These are phyloP conservation scores for Stylophora pistillata DNA, from an alignment of 64 coral and sea anemone species.

Conservation along the genomic window DNA sequence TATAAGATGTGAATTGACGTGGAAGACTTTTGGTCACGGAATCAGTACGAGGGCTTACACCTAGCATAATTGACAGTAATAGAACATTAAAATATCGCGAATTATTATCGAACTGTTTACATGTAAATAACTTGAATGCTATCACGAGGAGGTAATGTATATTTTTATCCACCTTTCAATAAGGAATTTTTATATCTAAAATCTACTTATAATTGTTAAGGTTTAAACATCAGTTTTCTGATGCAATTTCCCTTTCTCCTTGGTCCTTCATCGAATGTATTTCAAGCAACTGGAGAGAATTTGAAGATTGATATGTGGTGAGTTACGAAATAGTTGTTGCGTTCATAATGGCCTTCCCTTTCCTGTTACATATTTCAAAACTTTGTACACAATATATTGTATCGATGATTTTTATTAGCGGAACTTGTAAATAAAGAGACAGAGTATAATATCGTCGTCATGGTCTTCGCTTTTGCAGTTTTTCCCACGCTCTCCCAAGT, in stretches of 20 bases:
- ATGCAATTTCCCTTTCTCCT: background rate
- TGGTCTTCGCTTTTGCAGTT: background rate
- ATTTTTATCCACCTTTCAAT: background rate
- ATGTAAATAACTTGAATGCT: background rate
- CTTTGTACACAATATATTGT: background rate
- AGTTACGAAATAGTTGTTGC: background rate
- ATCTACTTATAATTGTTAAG: too few relatives aligned
- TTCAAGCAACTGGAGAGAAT: background rate
- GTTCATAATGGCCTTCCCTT: background rate
- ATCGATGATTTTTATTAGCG: background rate
- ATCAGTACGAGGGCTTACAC: background rate
- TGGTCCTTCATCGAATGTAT: background rate
- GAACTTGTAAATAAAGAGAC: constrained; percentile 34
- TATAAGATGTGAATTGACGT: background rate
- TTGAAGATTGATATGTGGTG: background rate
- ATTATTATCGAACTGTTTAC: background rate
- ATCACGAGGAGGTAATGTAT: background rate
- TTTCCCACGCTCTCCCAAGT: constrained; percentile 33
- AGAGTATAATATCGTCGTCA: background rate
- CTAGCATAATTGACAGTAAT: background rate
- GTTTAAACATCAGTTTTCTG: background rate
- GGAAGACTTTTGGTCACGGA: background rate
- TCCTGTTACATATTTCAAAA: background rate
- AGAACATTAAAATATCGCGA: background rate
- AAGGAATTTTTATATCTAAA: background rate